Evolutionary conservation across 2,797 vertebrate species (phyloP).

Genomic region (Morus bassanus): DNA sequence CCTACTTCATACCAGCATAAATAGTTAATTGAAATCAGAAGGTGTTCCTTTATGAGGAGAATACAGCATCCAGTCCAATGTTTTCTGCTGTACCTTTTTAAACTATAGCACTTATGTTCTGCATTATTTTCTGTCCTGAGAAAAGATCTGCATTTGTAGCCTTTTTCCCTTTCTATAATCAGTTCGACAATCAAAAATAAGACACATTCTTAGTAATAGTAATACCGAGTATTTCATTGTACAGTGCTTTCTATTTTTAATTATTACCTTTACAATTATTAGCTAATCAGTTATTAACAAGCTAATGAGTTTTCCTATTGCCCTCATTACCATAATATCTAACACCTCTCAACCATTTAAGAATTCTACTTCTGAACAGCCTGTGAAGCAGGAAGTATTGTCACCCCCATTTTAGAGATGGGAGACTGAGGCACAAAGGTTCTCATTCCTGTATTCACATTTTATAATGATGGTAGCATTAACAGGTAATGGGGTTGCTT

Average conservation of each 20-base stretch:
- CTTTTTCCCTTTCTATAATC: neutral
- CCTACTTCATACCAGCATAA: slow-evolving; percentile 28
- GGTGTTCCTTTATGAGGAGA: neutral
- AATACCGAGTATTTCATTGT: neutral
- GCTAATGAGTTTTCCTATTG: slow-evolving; percentile 44
- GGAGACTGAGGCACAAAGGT: neutral
- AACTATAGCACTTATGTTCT: neutral
- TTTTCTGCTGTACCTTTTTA: slow-evolving; percentile 3
- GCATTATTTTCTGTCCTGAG: slow-evolving; percentile 7
- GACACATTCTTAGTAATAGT: neutral
- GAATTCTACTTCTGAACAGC: neutral
- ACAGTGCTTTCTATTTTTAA: neutral
- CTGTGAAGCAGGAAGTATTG: neutral
- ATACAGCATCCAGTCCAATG: neutral
- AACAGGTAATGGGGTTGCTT: neutral
- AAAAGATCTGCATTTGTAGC: neutral
- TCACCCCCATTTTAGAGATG: neutral
- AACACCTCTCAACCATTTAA: slow-evolving; percentile 10
- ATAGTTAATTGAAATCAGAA: slow-evolving; percentile 6
- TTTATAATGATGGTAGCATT: neutral
- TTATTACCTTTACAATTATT: slow-evolving; percentile 40
- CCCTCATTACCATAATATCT: slow-evolving; percentile 4
- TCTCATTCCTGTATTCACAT: neutral
- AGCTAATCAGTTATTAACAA: slow-evolving; percentile 57
- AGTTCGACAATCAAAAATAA: neutral